These are phyloP conservation scores for Riparia riparia DNA, from an alignment of 2,113 vertebrate genomes.

Conservation along the genomic window DNA sequence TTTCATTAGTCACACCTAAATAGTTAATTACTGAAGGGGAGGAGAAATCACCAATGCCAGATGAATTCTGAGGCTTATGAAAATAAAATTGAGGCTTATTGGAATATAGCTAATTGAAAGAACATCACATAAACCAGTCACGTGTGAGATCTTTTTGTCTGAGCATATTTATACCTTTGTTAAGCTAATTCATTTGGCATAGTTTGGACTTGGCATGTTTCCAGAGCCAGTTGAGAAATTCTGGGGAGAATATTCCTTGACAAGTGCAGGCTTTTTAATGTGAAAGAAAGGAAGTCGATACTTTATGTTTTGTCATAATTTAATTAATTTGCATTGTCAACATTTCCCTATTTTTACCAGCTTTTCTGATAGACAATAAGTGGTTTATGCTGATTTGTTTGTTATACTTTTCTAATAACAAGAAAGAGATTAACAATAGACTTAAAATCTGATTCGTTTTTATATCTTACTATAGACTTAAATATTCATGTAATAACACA, in stretches of 20 bases:
- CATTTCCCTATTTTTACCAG: not conserved
- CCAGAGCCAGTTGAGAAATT: not conserved
- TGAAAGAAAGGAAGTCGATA: not conserved
- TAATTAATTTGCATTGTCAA: not conserved
- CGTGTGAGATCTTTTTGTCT: not conserved
- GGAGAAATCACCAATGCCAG: not conserved
- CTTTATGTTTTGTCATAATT: not conserved
- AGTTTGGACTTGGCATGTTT: not conserved
- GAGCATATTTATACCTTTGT: not conserved
- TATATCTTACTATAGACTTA: not conserved
- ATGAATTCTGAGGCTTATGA: constrained; percentile 6
- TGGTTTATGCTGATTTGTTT: not conserved
- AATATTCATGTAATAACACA: not conserved
- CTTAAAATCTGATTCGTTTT: not conserved
- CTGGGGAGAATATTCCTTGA: not conserved
- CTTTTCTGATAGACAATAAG: not conserved
- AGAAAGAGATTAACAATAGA: not conserved
- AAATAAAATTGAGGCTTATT: constrained; percentile 18
- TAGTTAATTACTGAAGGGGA: not conserved
- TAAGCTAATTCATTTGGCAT: not conserved
- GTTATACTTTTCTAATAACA: not conserved
- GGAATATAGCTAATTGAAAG: not conserved
- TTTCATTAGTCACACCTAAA: constrained; percentile 32
- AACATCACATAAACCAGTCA: not conserved
- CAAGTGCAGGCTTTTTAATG: not conserved